These are phyloP conservation scores for Promerops cafer DNA, from an alignment of 2,113 vertebrate genomes.

Conservation along the genomic window DNA sequence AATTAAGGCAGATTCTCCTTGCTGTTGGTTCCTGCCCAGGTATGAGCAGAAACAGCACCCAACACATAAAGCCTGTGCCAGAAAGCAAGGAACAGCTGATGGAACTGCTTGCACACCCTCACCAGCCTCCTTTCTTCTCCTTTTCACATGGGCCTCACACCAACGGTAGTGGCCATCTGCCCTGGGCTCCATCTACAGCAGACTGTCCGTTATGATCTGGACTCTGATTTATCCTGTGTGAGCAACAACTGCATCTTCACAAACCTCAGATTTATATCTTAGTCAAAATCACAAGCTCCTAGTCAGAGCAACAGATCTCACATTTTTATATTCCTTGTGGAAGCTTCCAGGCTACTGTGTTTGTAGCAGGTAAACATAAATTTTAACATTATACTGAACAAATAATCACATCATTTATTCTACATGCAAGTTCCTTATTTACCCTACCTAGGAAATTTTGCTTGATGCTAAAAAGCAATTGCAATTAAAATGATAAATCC, in stretches of 20 bases:
- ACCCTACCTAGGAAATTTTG: not conserved
- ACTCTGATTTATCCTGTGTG: not conserved
- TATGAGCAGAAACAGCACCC: not conserved
- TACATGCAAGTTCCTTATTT: not conserved
- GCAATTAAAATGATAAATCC: not conserved
- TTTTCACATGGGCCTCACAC: not conserved
- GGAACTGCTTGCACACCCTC: not conserved
- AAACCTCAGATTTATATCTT: not conserved
- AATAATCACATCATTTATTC: not conserved
- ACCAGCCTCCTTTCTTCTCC: not conserved
- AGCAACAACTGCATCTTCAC: not conserved
- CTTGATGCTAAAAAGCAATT: not conserved
- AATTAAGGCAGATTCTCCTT: not conserved
- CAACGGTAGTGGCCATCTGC: not conserved
- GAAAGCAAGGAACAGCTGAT: not conserved
- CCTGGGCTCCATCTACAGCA: not conserved
- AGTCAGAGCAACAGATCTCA: fast-evolving
- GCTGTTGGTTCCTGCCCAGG: not conserved
- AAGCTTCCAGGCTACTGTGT: not conserved
- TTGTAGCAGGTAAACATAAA: not conserved
- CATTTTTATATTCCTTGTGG: not conserved
- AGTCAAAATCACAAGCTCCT: not conserved
- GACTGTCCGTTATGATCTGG: not conserved
- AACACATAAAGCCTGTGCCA: not conserved
- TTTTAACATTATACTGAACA: not conserved